Base-by-base conservation (phyloP, 2,888 invertebrate species). In the Meganola albula region DNA sequence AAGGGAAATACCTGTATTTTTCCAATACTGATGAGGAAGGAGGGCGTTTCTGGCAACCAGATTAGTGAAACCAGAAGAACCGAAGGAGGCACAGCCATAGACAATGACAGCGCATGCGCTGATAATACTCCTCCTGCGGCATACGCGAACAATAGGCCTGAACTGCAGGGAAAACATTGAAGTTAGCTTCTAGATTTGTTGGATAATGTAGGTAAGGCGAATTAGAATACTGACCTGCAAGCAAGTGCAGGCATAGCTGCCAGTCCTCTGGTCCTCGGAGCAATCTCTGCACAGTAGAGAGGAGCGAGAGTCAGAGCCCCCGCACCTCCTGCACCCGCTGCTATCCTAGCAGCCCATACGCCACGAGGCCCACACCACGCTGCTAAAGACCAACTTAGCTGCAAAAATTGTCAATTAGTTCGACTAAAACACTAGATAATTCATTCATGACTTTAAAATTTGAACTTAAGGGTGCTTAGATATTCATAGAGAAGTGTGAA, bases 31-130 rank as follows among this genome's bases (percentile, higher is more conserved):
- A 85, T 85, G 32, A 85, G 74, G 36, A 70, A 83, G 0, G 77
- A 74, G 0, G 85, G 85, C 4, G 85, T 82, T 52, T 85, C 85
- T 8, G 85, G 85, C 7, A 85, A 48, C 85, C 85, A 85, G 3
- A 80, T 42, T 7, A 85, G 53, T 0, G 78, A 68, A 0, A 80
- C 55, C 29, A 85, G 57, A n/a, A 85, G 63, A 6, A 80, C 44
- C 0, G 54, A 32, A 0, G 85, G 80, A 2, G 85, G 72, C 0
- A 69, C 62, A 0, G 71, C 74, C 84, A 85, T 80, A 0, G 73
- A 69, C 2, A 84, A 46, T 0, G 85, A 71, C 10, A 85, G 46
- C 1, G 82, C 73, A 31, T 82, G 84, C 0, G 84, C 74, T 0
- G 85, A 83, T 3, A 85, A 38, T n/a, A 80, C 26, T 0, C 83